Evolutionary conservation across 2,888 invertebrate species (phyloP).

Genomic region (Ischnus inquisitorius): DNA sequence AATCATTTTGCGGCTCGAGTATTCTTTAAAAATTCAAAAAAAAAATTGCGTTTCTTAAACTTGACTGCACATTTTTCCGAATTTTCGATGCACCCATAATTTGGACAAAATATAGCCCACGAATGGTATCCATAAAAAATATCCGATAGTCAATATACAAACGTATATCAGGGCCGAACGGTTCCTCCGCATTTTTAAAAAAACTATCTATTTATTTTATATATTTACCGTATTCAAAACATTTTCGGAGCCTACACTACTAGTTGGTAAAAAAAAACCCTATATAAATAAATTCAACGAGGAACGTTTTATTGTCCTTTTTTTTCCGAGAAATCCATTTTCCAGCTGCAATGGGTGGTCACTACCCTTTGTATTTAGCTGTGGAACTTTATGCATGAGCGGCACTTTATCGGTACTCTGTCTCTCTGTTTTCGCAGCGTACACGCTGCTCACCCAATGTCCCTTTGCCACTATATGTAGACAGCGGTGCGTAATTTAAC

Average conservation of each 20-base stretch:
- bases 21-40: no score
- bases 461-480: conserved; percentile 30
- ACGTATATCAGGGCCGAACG: no score
- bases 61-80: no score
- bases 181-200: no score
- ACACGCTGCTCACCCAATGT: conserved; percentile 5
- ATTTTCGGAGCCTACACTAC: not conserved
- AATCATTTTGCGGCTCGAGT: no score
- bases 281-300: not conserved
- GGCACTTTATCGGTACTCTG: conserved; percentile 40
- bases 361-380: conserved; percentile 37
- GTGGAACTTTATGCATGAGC: conserved; percentile 39
- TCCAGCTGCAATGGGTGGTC: conserved; percentile 23
- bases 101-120: no score
- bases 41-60: no score
- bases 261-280: not conserved
- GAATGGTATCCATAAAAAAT: no score
- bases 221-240: not conserved
- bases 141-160: no score
- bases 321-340: conserved; percentile 30
- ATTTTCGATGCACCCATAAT: no score
- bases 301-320: conserved; percentile 17
- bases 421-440: conserved; percentile 19
- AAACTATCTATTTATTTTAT: no score
- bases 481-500: conserved; percentile 39